Evolutionary conservation across 1,140 invertebrate genomes (phyloP).

Genomic region (Microplitis mediator): DNA sequence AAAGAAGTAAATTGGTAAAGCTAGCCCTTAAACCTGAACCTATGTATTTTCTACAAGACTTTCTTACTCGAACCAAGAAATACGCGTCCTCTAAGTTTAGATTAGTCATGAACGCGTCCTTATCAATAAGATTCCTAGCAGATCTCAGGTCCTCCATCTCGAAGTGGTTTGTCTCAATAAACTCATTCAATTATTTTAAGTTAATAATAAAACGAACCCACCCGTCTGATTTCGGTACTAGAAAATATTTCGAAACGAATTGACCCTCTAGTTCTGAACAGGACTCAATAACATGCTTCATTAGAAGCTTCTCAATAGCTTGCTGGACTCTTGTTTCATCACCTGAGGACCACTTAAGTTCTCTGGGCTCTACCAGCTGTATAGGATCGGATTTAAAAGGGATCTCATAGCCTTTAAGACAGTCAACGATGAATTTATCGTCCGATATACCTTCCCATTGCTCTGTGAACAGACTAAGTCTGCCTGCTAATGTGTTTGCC

Average conservation of each 20-base stretch:
- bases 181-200: slow-evolving; percentile 24
- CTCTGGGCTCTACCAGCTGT: slow-evolving; percentile 10
- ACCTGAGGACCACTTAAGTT: background rate
- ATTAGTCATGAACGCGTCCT: slow-evolving; percentile 9
- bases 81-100: slow-evolving; percentile 28
- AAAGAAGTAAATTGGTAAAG: slow-evolving; percentile 25
- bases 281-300: background rate
- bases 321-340: background rate
- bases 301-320: background rate
- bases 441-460: slow-evolving; percentile 10
- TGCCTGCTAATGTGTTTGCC: background rate
- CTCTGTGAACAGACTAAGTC: background rate
- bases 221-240: slow-evolving; percentile 20
- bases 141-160: slow-evolving; percentile 23
- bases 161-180: slow-evolving; percentile 16
- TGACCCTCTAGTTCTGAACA: slow-evolving; percentile 11
- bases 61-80: slow-evolving; percentile 16
- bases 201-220: slow-evolving; percentile 23
- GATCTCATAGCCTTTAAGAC: slow-evolving; percentile 8
- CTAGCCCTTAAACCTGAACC: slow-evolving; percentile 18
- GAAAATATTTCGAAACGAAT: slow-evolving; percentile 26
- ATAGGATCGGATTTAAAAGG: background rate
- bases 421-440: background rate
- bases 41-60: slow-evolving; percentile 6
- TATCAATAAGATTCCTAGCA: background rate